Evolutionary conservation across 2,888 invertebrate genomes (phyloP), one percentile per base, ranked within the genome.

Genomic region (Harpalus rubripes): DNA sequence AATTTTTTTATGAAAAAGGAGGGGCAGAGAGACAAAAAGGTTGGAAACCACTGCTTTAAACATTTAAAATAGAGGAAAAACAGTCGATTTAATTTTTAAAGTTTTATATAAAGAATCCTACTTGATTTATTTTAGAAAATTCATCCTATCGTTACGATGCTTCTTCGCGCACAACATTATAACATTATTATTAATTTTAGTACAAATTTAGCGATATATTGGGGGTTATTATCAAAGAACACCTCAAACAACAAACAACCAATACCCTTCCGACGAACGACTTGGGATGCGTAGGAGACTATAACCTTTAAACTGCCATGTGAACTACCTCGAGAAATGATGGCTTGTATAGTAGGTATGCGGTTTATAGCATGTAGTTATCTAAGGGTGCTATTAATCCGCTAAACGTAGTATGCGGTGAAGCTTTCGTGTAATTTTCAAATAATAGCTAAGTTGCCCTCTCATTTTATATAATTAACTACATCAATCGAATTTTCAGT

Each of bases 361-460:
- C 10, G 7, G 44, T 44, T 44, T 44, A 44, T 10, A 5, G 10
- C 8, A 10, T 26, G 65, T 26, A 32, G 65, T 65, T 65, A 32
- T 7, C 32, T 65, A 32, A 65, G n/a, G 26, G 32, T n/a, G 32
- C 65, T 65, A 22, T 26, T 65, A 65, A 65, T 65, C 65, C n/a
- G 32, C 65, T 39, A 65, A 65, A 10, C 39, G 65, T 32, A 32
- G 26, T 65, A 5, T 10, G 10, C 44, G 44, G 26, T 65, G 65
- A 3, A 32, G 32, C 65, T 32, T 12, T 39, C 32, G 65, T 65
- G 65, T 26, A 65, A 65, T 65, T 65, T 65, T 65, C 32, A 65
- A 65, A 32, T 65, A 65, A n/a, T n/a, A n/a, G n/a, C n/a, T n/a
- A n/a, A n/a, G 32, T 26, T 32, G 65, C 26, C 32, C n/a, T 7